Evolutionary conservation across 2,113 vertebrate species (phyloP).

Genomic region (Labeo rohita): DNA sequence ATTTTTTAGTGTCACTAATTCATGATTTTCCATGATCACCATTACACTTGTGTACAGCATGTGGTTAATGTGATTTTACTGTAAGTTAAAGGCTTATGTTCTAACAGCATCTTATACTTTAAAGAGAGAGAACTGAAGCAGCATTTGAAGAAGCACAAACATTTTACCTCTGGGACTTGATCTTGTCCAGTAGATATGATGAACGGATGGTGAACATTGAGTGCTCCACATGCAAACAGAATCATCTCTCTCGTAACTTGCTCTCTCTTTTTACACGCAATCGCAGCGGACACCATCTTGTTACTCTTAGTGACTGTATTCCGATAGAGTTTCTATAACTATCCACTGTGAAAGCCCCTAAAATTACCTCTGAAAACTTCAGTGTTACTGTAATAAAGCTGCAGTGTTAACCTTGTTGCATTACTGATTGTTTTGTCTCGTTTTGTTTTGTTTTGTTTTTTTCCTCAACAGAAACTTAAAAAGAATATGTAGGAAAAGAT

Average conservation of each 20-base stretch:
- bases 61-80: not conserved
- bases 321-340: no score
- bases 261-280: not conserved
- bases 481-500: not conserved
- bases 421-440: not conserved
- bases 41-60: not conserved
- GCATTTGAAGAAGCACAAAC: not conserved
- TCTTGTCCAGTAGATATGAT: not conserved
- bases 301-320: not conserved
- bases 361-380: not conserved
- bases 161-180: not conserved
- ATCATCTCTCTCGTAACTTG: not conserved
- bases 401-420: not conserved
- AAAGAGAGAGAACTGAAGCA: not conserved
- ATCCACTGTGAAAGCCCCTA: not conserved
- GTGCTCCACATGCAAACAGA: not conserved
- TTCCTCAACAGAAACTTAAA: not conserved
- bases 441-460: no score
- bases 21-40: not conserved
- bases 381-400: not conserved
- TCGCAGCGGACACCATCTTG: not conserved
- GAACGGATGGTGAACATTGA: not conserved
- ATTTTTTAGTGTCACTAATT: not conserved
- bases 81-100: not conserved
- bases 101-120: not conserved